A percentile compares a stretch with the other conserved stretches of the same genome.
Evolutionary conservation across 2,797 vertebrate genomes (phyloP).

Genomic region (Rousettus madagascariensis): DNA sequence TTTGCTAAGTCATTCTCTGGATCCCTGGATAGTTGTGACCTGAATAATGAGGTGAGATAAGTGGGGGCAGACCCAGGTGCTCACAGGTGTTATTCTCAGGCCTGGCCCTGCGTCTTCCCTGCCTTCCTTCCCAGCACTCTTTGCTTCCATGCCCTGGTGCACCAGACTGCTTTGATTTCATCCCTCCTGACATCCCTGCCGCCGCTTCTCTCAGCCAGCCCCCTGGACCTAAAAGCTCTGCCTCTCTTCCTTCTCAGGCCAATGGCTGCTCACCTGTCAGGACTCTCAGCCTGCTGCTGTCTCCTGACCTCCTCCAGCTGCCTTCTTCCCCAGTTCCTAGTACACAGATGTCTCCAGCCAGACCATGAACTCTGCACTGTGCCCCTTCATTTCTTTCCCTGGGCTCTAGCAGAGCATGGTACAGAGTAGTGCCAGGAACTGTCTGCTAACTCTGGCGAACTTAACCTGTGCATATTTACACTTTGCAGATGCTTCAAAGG

Average conservation of each 20-base stretch:
- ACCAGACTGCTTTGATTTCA: background rate
- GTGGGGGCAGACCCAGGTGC: background rate
- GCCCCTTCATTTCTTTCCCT: background rate
- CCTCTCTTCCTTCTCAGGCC: background rate
- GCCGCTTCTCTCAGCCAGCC: too few species aligned
- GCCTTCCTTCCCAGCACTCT: background rate
- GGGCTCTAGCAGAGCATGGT: background rate
- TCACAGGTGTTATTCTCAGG: background rate
- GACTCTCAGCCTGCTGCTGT: background rate
- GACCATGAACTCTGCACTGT: background rate
- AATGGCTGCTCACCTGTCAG: background rate
- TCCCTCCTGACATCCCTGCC: rapidly evolving
- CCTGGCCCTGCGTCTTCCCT: background rate
- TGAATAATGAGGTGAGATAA: slow-evolving; percentile 4
- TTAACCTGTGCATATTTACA: background rate
- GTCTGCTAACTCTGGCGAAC: background rate
- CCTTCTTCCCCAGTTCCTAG: background rate
- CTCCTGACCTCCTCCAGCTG: background rate
- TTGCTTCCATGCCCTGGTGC: background rate
- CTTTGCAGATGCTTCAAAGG: background rate
- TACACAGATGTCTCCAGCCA: background rate
- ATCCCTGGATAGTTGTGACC: slow-evolving; percentile 27
- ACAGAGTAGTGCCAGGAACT: background rate
- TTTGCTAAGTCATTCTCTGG: background rate
- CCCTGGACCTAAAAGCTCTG: background rate